Percentiles rank a stretch among this genome's conserved stretches.
phyloP scores from a whole-genome alignment of 2,888 invertebrate species.

The Drosophila parthenogenetica region DNA sequence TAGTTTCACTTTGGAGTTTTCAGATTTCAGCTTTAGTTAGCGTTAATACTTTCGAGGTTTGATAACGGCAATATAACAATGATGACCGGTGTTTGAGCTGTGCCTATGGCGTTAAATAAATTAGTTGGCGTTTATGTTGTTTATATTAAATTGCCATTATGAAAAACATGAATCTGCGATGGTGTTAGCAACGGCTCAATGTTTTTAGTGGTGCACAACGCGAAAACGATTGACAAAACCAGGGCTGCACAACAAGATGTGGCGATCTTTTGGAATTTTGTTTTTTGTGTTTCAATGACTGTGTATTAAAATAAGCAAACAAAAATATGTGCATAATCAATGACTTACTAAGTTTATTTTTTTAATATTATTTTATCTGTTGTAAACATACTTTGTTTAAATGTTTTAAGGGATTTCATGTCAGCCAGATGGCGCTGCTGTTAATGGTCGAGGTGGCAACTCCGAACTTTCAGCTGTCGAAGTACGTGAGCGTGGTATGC shows the following conservation, averaged over 20 bases:
- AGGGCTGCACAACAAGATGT: slow-evolving; percentile 36
- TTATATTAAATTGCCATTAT: slow-evolving; percentile 57
- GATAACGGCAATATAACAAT: slow-evolving; percentile 10
- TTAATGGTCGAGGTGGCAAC: slow-evolving; percentile 13
- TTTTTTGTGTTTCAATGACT: slow-evolving; percentile 43
- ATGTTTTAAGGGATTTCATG: neutral
- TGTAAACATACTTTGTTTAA: slow-evolving; percentile 1
- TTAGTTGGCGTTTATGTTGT: slow-evolving; percentile 47
- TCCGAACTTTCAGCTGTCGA: slow-evolving; percentile 29
- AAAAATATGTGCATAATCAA: slow-evolving; percentile 37
- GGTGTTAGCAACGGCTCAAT: slow-evolving; percentile 39
- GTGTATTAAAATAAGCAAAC: slow-evolving; percentile 44
- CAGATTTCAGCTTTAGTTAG: slow-evolving; percentile 15
- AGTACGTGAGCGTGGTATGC: slow-evolving; percentile 20
- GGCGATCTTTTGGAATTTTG: slow-evolving; percentile 58
- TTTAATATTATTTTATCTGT: neutral
- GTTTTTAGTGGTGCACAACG: slow-evolving; percentile 32
- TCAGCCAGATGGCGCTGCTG: slow-evolving; percentile 36
- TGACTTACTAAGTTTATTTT: slow-evolving; percentile 43
- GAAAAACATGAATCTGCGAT: slow-evolving; percentile 41
- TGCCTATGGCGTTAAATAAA: slow-evolving; percentile 43
- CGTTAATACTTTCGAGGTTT: slow-evolving; percentile 2
- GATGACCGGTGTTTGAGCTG: slow-evolving; percentile 33
- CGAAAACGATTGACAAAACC: slow-evolving; percentile 24
- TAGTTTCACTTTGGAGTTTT: slow-evolving; percentile 31